phyloP scores from a whole-genome alignment of 2,797 vertebrate species.

The Helarctos malayanus region DNA sequence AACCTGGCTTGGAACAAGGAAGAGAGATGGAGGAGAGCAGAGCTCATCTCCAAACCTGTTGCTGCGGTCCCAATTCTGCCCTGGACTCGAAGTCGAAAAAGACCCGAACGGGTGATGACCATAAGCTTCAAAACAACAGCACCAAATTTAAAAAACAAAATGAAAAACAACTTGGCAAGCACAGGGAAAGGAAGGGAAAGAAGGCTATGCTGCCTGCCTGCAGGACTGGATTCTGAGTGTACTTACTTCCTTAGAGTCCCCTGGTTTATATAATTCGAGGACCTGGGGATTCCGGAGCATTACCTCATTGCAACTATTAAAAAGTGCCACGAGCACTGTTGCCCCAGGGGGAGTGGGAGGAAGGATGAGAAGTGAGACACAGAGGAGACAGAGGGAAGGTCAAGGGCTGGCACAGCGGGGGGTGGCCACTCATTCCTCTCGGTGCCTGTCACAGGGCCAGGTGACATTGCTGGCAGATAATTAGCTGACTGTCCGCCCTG shows the following conservation, averaged over 20 bases:
- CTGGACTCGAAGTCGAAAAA: neutral
- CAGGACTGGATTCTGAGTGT: neutral
- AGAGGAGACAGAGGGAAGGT: neutral
- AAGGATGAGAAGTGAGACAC: neutral
- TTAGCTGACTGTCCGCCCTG: neutral
- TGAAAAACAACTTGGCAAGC: neutral
- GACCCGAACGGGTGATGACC: rapidly evolving
- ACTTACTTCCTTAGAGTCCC: neutral
- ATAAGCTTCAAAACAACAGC: neutral
- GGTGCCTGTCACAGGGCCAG: neutral
- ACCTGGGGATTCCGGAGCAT: constrained; percentile 11
- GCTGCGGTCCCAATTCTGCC: neutral
- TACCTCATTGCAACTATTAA: neutral
- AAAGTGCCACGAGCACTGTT: neutral
- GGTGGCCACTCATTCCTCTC: neutral
- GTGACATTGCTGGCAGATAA: neutral
- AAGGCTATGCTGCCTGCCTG: neutral
- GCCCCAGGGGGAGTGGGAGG: neutral
- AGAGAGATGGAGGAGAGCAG: neutral
- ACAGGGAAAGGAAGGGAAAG: neutral
- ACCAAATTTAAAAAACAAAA: neutral
- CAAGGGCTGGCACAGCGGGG: neutral
- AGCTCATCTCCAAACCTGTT: neutral
- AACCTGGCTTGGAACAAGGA: neutral
- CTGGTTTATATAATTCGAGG: neutral